Base-by-base conservation (phyloP, 2,888 invertebrate species). In the Ametastegia equiseti region DNA sequence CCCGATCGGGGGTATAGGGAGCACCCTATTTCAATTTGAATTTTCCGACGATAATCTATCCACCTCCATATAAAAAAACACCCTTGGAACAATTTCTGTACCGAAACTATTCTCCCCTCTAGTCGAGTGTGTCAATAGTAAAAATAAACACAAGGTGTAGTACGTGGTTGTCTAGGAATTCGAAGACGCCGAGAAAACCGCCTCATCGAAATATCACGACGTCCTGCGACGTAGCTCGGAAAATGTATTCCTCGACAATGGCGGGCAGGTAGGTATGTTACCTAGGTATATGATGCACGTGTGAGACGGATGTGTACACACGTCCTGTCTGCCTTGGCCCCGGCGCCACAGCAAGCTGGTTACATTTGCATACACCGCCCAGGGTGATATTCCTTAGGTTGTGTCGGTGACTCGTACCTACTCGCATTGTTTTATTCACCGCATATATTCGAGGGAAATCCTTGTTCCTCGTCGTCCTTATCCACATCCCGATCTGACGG, bases 281-380 rank as follows among this genome's bases (percentile, higher is more conserved):
- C 57, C 2, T 11, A 27, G 57, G 57, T 57, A 27, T 23, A 57
- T 30, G 3, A n/a, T 13, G n/a, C 6, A 1, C n/a, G 11, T 13
- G 5, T 13, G 36, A 65, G 19, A n/a, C 19, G 11, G 63, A 27
- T 65, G 36, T 7, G 11, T 33, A 65, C 36, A 33, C 15, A 65
- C 19, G 57, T 57, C 2, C 33, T 30, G n/a, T 36, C 23, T 13
- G 15, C 15, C 7, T 36, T 4, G 33, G 36, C 65, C 30, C 15
- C n/a, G 7, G n/a, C 13, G 11, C 15, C 65, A 11, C 65, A 15
- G n/a, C 36, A n/a, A 30, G 36, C 36, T 36, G 3, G 36, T 57
- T 27, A 65, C 33, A 65, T 65, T 65, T 65, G 65, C 36, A 65
- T 65, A 36, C 65, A 36, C 36, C 33, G 65, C 65, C 65, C n/a